A percentile compares a stretch with the other conserved stretches of the same genome.
Conservation (phyloP, 2,797 vertebrate genomes). For the Gymnothorax javanicus region DNA sequence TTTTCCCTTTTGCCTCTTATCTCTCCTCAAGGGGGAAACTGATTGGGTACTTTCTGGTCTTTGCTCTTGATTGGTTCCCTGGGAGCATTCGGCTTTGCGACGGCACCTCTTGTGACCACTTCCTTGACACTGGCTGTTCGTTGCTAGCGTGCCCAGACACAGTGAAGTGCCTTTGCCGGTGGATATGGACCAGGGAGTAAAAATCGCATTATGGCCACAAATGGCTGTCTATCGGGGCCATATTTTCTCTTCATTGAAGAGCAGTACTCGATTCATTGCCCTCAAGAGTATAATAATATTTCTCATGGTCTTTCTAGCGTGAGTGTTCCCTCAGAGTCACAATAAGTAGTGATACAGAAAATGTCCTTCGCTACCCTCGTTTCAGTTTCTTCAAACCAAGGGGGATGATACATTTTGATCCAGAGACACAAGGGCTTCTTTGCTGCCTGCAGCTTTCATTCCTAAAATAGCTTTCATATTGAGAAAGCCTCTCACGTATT, state of each 20-base stretch:
- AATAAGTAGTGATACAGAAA: constrained; percentile 8
- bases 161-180: neutral
- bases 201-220: neutral
- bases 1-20: neutral
- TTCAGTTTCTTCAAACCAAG: constrained; percentile 3
- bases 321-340: constrained; percentile 14
- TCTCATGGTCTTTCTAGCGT: constrained; percentile 15
- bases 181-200: neutral
- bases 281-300: constrained; percentile 20
- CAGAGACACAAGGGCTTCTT: constrained; percentile 18
- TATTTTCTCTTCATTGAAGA: constrained; percentile 11
- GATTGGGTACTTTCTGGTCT: neutral
- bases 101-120: constrained; percentile 4
- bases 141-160: neutral
- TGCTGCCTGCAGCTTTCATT: constrained; percentile 24
- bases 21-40: neutral
- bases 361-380: constrained; percentile 16
- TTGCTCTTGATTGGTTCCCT: neutral
- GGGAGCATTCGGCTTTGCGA: neutral
- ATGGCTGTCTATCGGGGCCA: constrained; percentile 1
- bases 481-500: constrained; percentile 35
- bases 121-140: constrained; percentile 6
- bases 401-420: constrained; percentile 34
- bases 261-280: neutral
- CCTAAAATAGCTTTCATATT: constrained; percentile 23